Percentiles rank a stretch among this genome's conserved stretches.
Evolutionary conservation across 2,113 vertebrate species (phyloP).

Genomic region (Eupsittula cactorum): DNA sequence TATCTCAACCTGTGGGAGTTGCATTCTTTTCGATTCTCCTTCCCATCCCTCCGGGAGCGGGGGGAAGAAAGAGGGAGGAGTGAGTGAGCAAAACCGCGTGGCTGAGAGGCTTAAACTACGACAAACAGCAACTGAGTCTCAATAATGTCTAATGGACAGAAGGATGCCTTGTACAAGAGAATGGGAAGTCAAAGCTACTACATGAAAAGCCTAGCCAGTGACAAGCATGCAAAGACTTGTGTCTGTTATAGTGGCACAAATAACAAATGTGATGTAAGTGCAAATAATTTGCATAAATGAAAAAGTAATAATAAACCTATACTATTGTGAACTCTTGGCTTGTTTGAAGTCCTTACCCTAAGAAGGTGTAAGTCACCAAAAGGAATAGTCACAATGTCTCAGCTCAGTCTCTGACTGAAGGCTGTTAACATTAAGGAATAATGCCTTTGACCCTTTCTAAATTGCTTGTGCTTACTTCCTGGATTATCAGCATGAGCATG

Average conservation of each 20-base stretch:
- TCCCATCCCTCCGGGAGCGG: no score
- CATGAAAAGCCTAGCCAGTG: not conserved
- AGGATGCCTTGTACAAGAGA: accelerated
- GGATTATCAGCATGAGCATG: not conserved
- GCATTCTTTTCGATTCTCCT: no score
- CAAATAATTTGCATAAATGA: not conserved
- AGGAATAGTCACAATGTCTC: not conserved
- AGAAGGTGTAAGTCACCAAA: not conserved
- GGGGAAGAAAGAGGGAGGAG: no score
- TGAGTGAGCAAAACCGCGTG: no score
- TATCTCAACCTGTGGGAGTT: no score
- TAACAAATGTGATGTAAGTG: not conserved
- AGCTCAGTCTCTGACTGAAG: not conserved
- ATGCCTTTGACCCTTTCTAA: not conserved
- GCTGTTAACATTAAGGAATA: not conserved
- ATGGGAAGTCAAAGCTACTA: not conserved
- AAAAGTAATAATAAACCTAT: not conserved
- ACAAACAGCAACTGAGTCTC: not conserved
- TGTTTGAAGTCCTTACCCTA: not conserved
- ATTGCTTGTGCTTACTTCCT: not conserved
- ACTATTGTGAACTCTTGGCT: not conserved
- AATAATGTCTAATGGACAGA: not conserved
- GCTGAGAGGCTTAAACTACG: no score
- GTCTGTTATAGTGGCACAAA: not conserved
- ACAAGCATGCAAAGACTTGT: not conserved